These are phyloP conservation scores for Apamea crenata DNA, from an alignment of 2,888 invertebrate genomes.

Conservation along the genomic window DNA sequence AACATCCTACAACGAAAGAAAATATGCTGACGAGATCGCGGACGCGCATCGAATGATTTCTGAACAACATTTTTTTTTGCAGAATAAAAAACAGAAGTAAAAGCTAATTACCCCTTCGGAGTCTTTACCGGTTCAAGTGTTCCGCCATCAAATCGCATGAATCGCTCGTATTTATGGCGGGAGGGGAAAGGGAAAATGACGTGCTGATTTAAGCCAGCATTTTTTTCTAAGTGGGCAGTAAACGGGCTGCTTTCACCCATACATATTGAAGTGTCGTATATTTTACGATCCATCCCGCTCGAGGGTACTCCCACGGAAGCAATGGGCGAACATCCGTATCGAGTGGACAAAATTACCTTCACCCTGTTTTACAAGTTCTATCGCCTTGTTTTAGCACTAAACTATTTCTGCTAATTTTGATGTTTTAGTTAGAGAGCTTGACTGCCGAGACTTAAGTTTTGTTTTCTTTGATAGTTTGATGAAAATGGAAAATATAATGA, in stretches of 20 bases:
- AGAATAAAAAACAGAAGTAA: conserved; percentile 68
- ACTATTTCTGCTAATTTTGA: conserved; percentile 24
- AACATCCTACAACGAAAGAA: conserved; percentile 70
- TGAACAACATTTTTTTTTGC: conserved; percentile 53
- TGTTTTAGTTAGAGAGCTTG: background rate
- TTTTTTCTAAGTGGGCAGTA: conserved; percentile 89
- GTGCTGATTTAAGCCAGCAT: conserved; percentile 89
- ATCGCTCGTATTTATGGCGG: conserved; percentile 84
- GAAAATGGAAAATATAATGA: background rate
- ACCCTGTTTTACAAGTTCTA: conserved; percentile 81
- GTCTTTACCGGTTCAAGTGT: conserved; percentile 78
- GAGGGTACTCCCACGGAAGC: conserved; percentile 81
- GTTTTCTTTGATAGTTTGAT: background rate
- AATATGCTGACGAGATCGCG: conserved; percentile 68
- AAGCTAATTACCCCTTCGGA: conserved; percentile 82
- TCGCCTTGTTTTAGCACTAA: conserved; percentile 65
- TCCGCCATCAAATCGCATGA: conserved; percentile 84
- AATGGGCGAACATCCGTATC: conserved; percentile 80
- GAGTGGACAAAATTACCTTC: conserved; percentile 86
- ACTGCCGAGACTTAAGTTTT: conserved; percentile 2
- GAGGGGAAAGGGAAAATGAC: conserved; percentile 78
- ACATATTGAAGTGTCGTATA: conserved; percentile 88
- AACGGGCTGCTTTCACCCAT: conserved; percentile 84
- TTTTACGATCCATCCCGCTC: conserved; percentile 87
- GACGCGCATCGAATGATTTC: conserved; percentile 65